Evolutionary conservation across 2,888 invertebrate species (phyloP).

Genomic region (Perizoma affinitatum): DNA sequence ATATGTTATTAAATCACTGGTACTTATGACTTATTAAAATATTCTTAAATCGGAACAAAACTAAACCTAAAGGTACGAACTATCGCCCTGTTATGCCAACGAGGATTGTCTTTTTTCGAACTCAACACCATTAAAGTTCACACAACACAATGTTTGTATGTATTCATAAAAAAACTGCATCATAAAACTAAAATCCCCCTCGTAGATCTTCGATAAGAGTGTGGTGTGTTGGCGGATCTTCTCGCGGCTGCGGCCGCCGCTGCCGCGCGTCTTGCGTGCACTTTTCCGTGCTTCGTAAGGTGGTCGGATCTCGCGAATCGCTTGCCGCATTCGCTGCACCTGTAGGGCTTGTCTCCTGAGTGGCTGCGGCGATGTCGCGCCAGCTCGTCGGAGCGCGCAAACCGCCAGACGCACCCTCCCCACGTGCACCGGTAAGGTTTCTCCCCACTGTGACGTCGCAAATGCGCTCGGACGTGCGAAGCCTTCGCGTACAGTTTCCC

Average conservation of each 20-base stretch:
- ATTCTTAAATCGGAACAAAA: not conserved
- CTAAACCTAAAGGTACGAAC: not conserved
- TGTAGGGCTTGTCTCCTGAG: constrained; percentile 97
- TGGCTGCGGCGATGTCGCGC: constrained; percentile 97
- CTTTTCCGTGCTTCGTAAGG: constrained; percentile 95
- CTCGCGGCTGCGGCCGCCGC: constrained; percentile 59
- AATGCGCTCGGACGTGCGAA: constrained; percentile 94
- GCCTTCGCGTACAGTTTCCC: constrained; percentile 94
- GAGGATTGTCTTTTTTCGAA: not conserved
- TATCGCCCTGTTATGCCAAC: not conserved
- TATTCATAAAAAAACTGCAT: constrained; percentile 31
- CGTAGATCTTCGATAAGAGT: constrained; percentile 43
- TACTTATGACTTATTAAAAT: not conserved
- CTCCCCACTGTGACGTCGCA: constrained; percentile 93
- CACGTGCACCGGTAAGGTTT: constrained; percentile 90
- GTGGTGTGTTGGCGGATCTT: constrained; percentile 43
- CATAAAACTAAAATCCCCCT: constrained; percentile 60
- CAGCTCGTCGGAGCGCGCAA: constrained; percentile 96
- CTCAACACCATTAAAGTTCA: constrained; percentile 11
- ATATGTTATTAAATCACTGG: not conserved
- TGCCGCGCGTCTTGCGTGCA: constrained; percentile 87
- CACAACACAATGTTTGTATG: constrained; percentile 20
- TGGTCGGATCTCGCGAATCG: constrained; percentile 97
- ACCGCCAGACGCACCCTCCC: constrained; percentile 95
- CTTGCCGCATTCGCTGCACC: constrained; percentile 94